Evolutionary conservation across 2,797 vertebrate genomes (phyloP).

Genomic region (Delichon dasypus): DNA sequence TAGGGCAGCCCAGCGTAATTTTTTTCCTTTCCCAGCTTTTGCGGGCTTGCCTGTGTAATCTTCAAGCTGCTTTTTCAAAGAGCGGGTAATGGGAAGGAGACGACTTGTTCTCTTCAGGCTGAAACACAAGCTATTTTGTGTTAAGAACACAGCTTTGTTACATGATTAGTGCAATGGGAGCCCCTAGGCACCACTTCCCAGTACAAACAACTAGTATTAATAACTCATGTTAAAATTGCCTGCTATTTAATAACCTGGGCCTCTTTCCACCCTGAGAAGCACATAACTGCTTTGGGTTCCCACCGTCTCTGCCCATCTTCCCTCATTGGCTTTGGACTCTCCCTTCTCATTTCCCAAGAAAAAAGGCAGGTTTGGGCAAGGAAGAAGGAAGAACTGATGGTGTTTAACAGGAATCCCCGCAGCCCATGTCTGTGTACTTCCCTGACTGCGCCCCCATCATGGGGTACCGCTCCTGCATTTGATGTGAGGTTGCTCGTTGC

Average conservation of each 20-base stretch:
- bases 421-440: background rate
- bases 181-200: slow-evolving; percentile 56
- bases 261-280: background rate
- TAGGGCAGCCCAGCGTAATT: background rate
- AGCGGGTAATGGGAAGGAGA: slow-evolving; percentile 12
- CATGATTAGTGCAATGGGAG: slow-evolving; percentile 51
- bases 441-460: rapidly evolving
- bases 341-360: background rate
- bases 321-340: background rate
- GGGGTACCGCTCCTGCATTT: background rate
- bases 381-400: background rate
- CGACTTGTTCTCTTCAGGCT: slow-evolving; percentile 34
- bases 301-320: background rate
- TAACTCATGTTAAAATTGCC: slow-evolving; percentile 49
- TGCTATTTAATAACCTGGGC: slow-evolving; percentile 49
- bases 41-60: slow-evolving; percentile 12
- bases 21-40: background rate
- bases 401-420: background rate
- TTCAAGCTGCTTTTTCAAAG: slow-evolving; percentile 4
- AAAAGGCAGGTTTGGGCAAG: background rate
- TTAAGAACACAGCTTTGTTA: slow-evolving; percentile 40
- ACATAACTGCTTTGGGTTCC: slow-evolving; percentile 1
- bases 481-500: background rate
- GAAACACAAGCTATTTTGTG: slow-evolving; percentile 52
- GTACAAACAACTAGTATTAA: slow-evolving; percentile 59